phyloP scores from a whole-genome alignment of 2,113 vertebrate species.

The Rhodinocichla rosea region DNA sequence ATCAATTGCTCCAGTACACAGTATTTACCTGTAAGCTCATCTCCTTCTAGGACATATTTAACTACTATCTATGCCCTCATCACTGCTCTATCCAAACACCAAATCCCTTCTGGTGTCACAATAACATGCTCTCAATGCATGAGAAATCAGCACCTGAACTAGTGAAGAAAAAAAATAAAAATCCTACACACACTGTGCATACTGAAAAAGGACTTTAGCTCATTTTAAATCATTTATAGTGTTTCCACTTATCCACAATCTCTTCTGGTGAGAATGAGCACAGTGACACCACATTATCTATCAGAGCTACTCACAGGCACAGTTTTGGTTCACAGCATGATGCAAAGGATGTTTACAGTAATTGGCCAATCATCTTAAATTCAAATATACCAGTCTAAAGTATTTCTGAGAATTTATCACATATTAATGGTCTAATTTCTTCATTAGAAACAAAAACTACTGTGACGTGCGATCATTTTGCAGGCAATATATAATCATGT shows the following conservation, averaged over 20 bases:
- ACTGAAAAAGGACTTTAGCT: background rate
- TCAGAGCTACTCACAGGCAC: background rate
- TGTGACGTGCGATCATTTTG: background rate
- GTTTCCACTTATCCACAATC: background rate
- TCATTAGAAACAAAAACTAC: background rate
- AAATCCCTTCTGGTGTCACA: background rate
- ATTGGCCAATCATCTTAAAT: background rate
- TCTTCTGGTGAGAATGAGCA: background rate
- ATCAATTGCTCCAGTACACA: background rate
- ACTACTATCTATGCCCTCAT: background rate
- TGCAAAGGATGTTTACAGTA: background rate
- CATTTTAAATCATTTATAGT: background rate
- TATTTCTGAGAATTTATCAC: background rate
- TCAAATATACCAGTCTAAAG: background rate
- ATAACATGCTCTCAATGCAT: accelerated
- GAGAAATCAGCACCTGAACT: background rate
- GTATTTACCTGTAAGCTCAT: background rate
- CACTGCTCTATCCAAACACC: background rate
- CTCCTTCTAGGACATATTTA: background rate
- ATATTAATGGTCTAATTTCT: background rate
- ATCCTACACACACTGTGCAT: background rate
- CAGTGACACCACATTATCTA: background rate
- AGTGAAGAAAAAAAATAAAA: background rate
- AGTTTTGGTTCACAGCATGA: background rate
- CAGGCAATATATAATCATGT: background rate